Evolutionary conservation across 2,888 invertebrate species (phyloP), one percentile per base, ranked within the genome.

Genomic region (Pseudococcus jackbeardsleyi): DNA sequence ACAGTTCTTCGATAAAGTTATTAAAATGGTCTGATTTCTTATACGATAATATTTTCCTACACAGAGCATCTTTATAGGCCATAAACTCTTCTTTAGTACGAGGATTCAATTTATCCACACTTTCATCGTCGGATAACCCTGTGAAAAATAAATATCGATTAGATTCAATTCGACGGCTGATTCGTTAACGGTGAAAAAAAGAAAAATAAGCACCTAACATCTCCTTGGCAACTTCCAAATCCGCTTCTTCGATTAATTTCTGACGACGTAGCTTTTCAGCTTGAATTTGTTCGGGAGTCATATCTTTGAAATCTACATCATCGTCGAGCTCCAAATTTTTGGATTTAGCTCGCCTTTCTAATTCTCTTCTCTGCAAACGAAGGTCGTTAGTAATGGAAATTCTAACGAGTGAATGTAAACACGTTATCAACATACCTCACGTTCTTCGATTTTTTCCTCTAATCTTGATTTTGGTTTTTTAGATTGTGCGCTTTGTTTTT

Each of bases 191-290:
- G n/a, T 17, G 42, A 12, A 46, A 79, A 15, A 17, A 9, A 8
- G 1, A 42, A n/a, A 88, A 89, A 11, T 33, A 77, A 8, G 89
- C 89, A 90, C 90, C 90, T 77, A 90, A 89, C 87, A 90, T 89
- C 89, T 90, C 90, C 86, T 90, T 90, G 6, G 90, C 90, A 82
- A 90, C 89, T 85, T 89, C 90, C n/a, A 90, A 90, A 89, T 98
- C 98, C 0, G 96, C 95, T 91, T 97, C 97, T 92, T 97, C 96
- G 91, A 96, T 96, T 85, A 96, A 92, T 92, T 96, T 96, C 91
- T 97, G 96, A 90, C 94, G 93, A 85, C 94, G 94, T 88, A 97
- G 92, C 91, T 96, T 95, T 91, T 96, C 96, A 5, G 95, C 95
- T 85, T 94, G 91, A 91, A 93, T 94, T 91, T 97, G 95, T 92